A percentile compares a stretch with the other conserved stretches of the same genome.
Evolutionary conservation across 2,888 invertebrate species (phyloP).

Genomic region (Metopia argyrocephala): DNA sequence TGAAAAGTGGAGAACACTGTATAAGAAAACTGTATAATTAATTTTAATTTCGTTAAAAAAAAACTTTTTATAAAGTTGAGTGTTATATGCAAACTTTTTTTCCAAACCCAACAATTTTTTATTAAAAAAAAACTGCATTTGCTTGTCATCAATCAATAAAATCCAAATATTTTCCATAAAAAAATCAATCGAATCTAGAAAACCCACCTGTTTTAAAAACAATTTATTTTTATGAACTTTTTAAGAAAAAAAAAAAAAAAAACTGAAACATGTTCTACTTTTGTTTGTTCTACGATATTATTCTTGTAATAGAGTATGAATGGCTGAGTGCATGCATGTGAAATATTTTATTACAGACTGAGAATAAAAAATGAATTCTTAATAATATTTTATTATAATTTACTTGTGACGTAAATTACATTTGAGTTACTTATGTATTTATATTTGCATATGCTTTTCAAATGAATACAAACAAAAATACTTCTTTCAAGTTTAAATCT

Average conservation of each 20-base stretch:
- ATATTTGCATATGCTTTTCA: too few relatives aligned
- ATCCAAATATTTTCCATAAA: background rate
- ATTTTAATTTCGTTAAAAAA: too few relatives aligned
- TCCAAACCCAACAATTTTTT: too few relatives aligned
- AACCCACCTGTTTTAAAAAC: background rate
- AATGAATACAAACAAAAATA: too few relatives aligned
- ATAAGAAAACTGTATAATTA: too few relatives aligned
- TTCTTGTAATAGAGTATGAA: background rate
- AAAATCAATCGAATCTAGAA: too few relatives aligned
- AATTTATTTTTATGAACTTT: background rate
- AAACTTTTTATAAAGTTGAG: too few relatives aligned
- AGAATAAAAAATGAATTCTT: background rate
- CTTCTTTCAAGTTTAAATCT: too few relatives aligned
- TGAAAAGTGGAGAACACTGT: too few relatives aligned
- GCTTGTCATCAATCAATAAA: background rate
- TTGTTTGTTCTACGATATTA: background rate
- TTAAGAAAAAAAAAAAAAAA: background rate
- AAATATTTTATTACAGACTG: background rate
- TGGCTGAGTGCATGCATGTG: background rate
- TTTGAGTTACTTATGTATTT: background rate
- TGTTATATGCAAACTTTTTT: too few relatives aligned
- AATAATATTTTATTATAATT: constrained; percentile 26
- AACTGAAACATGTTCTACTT: background rate
- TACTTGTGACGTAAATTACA: constrained; percentile 50
- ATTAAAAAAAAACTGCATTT: background rate